A percentile compares a stretch with the other conserved stretches of the same genome.
Evolutionary conservation across 2,113 vertebrate species (phyloP).

Genomic region (Pimephales promelas): DNA sequence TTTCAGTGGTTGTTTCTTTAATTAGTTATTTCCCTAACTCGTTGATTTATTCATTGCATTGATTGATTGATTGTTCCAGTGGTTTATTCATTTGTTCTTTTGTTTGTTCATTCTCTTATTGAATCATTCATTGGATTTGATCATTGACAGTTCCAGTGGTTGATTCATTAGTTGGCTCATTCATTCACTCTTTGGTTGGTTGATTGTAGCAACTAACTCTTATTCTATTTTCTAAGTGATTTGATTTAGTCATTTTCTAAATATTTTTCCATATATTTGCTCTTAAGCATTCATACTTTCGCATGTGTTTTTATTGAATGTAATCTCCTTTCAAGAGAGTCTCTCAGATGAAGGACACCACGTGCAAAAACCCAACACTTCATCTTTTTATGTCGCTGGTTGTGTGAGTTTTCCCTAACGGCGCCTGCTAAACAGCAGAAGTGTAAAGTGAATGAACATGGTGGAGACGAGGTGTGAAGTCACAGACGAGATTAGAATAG

Average conservation of each 20-base stretch:
- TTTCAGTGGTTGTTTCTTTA: neutral
- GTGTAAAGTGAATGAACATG: conserved; percentile 61
- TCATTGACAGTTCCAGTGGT: neutral
- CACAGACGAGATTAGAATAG: conserved; percentile 65
- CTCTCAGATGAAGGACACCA: conserved; percentile 3
- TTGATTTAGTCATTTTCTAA: neutral
- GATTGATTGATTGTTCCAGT: neutral
- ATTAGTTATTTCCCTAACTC: neutral
- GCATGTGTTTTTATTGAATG: neutral
- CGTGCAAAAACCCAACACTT: neutral
- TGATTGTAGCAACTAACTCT: neutral
- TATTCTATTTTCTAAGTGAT: neutral
- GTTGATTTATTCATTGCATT: neutral
- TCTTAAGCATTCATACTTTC: neutral
- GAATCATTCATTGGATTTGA: neutral
- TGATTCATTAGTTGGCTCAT: neutral
- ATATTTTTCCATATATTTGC: neutral
- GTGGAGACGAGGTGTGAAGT: conserved; percentile 64
- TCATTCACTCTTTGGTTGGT: neutral
- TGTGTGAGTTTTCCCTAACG: neutral
- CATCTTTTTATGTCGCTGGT: neutral
- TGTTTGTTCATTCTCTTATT: neutral
- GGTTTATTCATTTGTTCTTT: neutral
- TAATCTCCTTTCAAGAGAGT: conserved; percentile 39
- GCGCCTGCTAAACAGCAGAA: conserved; percentile 29